Conservation (phyloP, 2,797 vertebrate genomes). For the Melanogrammus aeglefinus region DNA sequence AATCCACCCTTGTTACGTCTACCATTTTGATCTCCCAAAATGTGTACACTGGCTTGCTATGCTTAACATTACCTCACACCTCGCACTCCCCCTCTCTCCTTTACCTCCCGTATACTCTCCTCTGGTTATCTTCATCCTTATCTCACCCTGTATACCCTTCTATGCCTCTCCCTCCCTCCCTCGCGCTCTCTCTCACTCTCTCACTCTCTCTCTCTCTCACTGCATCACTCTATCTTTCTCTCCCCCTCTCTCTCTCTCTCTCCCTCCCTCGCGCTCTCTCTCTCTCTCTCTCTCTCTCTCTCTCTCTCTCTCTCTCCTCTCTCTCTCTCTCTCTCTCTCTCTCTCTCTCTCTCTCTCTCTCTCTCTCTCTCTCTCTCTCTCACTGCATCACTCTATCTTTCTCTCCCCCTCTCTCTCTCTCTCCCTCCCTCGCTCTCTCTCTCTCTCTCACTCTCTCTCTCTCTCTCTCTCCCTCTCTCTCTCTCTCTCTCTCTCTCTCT, state of each 20-base stretch:
- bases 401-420: constrained; percentile 21
- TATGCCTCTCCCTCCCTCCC: constrained; percentile 24
- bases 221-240: constrained; percentile 15
- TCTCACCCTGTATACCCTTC: constrained; percentile 31
- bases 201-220: constrained; percentile 24
- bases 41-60: constrained; percentile 8
- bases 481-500: constrained; percentile 18
- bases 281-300: constrained; percentile 27
- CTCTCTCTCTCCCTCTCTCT: constrained; percentile 31
- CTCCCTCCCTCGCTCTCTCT: constrained; percentile 26
- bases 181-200: constrained; percentile 19
- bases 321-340: constrained; percentile 19
- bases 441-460: constrained; percentile 5
- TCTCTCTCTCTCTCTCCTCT: constrained; percentile 20
- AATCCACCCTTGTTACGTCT: constrained; percentile 33
- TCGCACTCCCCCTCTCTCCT: constrained; percentile 41
- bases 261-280: constrained; percentile 13
- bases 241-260: constrained; percentile 24
- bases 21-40: constrained; percentile 44
- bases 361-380: constrained; percentile 21
- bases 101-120: constrained; percentile 33
- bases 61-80: constrained; percentile 37
- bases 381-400: constrained; percentile 11
- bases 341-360: constrained; percentile 16
- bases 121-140: constrained; percentile 51